A percentile compares a stretch with the other conserved stretches of the same genome.
Evolutionary conservation across 2,888 invertebrate species (phyloP).

Genomic region (Leucophenga maculata): DNA sequence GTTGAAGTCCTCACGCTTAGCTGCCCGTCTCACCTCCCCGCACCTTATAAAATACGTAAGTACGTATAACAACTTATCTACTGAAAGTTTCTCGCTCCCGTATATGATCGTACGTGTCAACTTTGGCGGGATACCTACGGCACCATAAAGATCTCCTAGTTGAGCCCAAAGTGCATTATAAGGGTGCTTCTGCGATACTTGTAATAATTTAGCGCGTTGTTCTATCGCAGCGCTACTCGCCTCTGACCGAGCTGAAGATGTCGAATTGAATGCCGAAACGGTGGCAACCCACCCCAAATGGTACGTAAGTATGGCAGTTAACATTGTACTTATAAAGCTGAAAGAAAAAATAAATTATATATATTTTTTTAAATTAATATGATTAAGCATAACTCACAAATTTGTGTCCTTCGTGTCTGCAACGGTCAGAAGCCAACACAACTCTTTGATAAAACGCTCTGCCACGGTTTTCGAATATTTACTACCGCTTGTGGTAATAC

Average conservation of each 20-base stretch:
- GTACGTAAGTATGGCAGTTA: constrained; percentile 90
- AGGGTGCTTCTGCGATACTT: constrained; percentile 78
- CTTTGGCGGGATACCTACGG: constrained; percentile 84
- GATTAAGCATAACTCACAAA: constrained; percentile 80
- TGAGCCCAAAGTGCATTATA: constrained; percentile 95
- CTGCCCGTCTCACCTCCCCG: constrained; percentile 78
- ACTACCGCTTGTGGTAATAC: constrained; percentile 72
- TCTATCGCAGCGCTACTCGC: constrained; percentile 61
- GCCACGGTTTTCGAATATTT: constrained; percentile 71
- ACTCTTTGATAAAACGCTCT: constrained; percentile 74
- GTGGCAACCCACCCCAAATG: constrained; percentile 94
- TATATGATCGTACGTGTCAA: constrained; percentile 86
- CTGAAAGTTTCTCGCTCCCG: constrained; percentile 77
- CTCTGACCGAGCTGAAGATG: constrained; percentile 53
- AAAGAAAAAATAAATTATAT: neutral
- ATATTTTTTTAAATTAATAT: neutral
- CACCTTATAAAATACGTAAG: constrained; percentile 91
- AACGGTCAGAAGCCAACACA: constrained; percentile 80
- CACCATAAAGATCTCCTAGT: constrained; percentile 88
- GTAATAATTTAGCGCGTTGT: constrained; percentile 74
- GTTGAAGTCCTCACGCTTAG: constrained; percentile 71
- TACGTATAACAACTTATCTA: constrained; percentile 83
- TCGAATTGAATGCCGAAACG: constrained; percentile 73
- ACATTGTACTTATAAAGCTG: constrained; percentile 91
- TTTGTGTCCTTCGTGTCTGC: constrained; percentile 90